Evolutionary conservation across 2,797 vertebrate genomes (phyloP).

Genomic region (Centropyge bicolor): DNA sequence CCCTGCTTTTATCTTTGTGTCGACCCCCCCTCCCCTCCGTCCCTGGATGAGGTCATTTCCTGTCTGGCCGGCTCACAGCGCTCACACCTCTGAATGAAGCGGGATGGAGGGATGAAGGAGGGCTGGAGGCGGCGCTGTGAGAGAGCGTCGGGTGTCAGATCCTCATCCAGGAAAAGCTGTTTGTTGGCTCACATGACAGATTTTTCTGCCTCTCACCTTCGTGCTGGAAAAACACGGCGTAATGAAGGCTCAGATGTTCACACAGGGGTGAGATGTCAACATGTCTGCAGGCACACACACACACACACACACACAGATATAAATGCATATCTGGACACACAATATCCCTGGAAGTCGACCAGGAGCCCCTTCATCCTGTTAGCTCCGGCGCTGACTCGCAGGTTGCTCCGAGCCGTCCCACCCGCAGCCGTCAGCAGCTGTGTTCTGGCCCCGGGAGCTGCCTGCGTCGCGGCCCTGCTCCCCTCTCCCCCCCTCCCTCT

Average conservation of each 20-base stretch:
- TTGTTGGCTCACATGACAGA: constrained; percentile 28
- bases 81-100: constrained; percentile 70
- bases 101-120: constrained; percentile 21
- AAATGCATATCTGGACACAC: constrained; percentile 20
- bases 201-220: constrained; percentile 14
- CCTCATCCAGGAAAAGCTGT: constrained; percentile 39
- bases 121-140: constrained; percentile 3
- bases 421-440: constrained; percentile 26
- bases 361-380: neutral
- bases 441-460: constrained; percentile 42
- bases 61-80: constrained; percentile 59
- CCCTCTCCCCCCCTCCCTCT: constrained; percentile 41
- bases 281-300: neutral
- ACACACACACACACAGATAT: neutral
- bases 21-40: neutral
- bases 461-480: constrained; percentile 43
- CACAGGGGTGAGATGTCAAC: constrained; percentile 14
- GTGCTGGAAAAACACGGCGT: neutral
- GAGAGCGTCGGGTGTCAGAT: constrained; percentile 33
- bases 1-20: constrained; percentile 38
- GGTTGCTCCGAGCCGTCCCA: constrained; percentile 22
- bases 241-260: constrained; percentile 2
- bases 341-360: constrained; percentile 15
- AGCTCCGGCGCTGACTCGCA: neutral
- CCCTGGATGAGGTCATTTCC: constrained; percentile 76